Percentiles rank a stretch among this genome's conserved stretches.
These are phyloP conservation scores for Oscheius myriophilus DNA, from an alignment of 2,888 invertebrate species.

Conservation along the genomic window DNA sequence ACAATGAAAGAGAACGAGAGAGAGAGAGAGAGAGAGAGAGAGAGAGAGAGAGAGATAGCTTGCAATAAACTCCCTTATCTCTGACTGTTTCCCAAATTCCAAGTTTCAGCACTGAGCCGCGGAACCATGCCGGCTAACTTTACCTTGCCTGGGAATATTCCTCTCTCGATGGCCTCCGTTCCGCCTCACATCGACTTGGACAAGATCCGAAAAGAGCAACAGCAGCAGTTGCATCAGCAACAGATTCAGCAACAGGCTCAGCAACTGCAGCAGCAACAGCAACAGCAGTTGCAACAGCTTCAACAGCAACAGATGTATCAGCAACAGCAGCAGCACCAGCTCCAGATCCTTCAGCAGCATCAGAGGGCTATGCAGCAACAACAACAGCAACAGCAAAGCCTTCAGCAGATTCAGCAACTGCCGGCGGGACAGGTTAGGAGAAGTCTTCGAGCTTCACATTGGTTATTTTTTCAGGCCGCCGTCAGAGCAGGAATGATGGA, in stretches of 20 bases:
- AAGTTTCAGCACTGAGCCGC: conserved; percentile 17
- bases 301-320: conserved; percentile 27
- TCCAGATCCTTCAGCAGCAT: conserved; percentile 7
- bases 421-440: not conserved
- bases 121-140: conserved; percentile 10
- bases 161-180: not conserved
- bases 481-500: conserved; percentile 3
- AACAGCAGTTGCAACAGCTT: conserved; percentile 22
- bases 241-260: conserved; percentile 17
- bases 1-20: no score
- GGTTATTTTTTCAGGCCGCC: no score
- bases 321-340: conserved; percentile 19
- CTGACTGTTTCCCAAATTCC: not conserved
- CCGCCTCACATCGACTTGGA: conserved; percentile 4
- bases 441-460: no score
- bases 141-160: not conserved
- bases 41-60: no score
- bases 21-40: no score
- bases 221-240: conserved; percentile 14
- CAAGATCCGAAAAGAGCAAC: conserved; percentile 24
- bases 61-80: not conserved
- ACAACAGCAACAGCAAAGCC: conserved; percentile 12
- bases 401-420: conserved; percentile 17
- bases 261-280: conserved; percentile 21
- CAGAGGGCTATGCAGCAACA: conserved; percentile 17